Conservation (phyloP, 2,888 invertebrate genomes). For the Yponomeuta evonymella region DNA sequence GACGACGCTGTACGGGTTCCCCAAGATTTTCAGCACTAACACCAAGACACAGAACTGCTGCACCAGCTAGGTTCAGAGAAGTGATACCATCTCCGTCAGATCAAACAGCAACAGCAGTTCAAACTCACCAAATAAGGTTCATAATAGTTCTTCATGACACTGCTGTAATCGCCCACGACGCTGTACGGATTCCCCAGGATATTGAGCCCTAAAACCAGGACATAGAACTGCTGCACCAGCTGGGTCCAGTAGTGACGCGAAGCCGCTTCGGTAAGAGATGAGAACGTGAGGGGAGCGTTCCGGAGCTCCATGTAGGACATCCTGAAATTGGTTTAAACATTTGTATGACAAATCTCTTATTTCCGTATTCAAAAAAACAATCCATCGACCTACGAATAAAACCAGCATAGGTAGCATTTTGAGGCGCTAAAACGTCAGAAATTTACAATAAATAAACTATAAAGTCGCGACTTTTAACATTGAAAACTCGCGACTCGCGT, state of each 20-base stretch:
- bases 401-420: no score
- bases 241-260: constrained; percentile 82
- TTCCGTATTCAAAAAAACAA: no score
- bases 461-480: no score
- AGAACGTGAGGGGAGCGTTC: constrained; percentile 70
- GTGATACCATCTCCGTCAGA: no score
- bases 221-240: constrained; percentile 87
- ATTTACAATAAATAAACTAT: no score
- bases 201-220: constrained; percentile 84
- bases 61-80: no score
- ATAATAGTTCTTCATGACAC: constrained; percentile 77
- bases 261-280: constrained; percentile 70
- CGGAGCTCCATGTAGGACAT: constrained; percentile 80
- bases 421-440: no score
- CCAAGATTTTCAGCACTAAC: constrained; percentile 79
- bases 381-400: no score
- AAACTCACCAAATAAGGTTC: constrained; percentile 76
- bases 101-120: background rate
- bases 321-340: constrained; percentile 47
- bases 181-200: constrained; percentile 88
- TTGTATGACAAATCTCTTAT: no score
- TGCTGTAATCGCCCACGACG: constrained; percentile 77
- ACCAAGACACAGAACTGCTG: background rate
- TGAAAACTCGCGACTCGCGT: no score
- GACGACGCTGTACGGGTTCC: constrained; percentile 84